A percentile compares a stretch with the other conserved stretches of the same genome.
Conservation (phyloP, 2,797 vertebrate species). For the Muraenolepis orangiensis region DNA sequence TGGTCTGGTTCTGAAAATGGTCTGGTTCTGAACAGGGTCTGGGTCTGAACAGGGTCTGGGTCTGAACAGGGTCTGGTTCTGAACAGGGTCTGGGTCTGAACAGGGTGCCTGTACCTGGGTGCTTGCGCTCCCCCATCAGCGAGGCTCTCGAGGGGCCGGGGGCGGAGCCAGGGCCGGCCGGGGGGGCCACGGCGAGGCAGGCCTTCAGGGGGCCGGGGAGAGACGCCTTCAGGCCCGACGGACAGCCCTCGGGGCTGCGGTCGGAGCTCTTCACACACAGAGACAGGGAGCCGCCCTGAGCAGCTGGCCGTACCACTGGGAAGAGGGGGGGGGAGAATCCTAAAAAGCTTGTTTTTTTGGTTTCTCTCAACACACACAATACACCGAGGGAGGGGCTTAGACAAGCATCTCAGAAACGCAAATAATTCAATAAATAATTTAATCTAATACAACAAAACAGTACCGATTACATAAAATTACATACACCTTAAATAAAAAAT, state of each 20-base stretch:
- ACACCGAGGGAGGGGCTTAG: no score
- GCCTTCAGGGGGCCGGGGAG: constrained; percentile 34
- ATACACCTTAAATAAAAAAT: no score
- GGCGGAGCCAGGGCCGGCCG: constrained; percentile 36
- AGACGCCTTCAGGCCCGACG: constrained; percentile 39
- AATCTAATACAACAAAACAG: no score
- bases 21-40: no score
- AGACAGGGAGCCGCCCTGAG: constrained; percentile 57
- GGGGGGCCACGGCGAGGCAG: not conserved
- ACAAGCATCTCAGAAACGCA: no score
- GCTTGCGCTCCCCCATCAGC: constrained; percentile 26
- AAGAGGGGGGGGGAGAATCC: constrained; percentile 16
- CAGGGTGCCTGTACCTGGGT: constrained; percentile 37
- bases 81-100: not conserved
- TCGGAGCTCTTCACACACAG: constrained; percentile 44
- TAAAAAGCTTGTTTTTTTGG: not conserved
- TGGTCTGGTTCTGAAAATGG: no score
- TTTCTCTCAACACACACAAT: no score
- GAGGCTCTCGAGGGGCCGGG: constrained; percentile 20
- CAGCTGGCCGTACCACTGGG: constrained; percentile 56
- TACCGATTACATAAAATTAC: no score
- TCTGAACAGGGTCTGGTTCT: no score
- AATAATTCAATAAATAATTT: no score
- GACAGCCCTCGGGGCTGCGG: constrained; percentile 30
- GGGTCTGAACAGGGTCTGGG: no score